phyloP scores from a whole-genome alignment of 2,888 invertebrate genomes.

The Halictus ligatus region DNA sequence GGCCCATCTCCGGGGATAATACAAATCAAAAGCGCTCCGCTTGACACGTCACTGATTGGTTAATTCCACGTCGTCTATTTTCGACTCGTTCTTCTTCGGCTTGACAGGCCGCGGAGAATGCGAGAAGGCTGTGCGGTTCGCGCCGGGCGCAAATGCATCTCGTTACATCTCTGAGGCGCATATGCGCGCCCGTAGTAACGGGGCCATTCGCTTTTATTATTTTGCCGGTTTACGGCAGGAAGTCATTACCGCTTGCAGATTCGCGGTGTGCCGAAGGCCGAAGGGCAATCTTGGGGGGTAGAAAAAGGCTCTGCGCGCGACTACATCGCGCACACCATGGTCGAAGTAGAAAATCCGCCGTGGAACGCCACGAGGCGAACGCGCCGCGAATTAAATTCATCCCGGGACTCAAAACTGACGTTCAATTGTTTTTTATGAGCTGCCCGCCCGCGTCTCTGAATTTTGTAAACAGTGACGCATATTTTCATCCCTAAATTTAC shows the following conservation, averaged over 20 bases:
- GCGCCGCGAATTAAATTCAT: conserved; percentile 37
- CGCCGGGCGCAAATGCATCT: conserved; percentile 38
- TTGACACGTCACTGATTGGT: conserved; percentile 10
- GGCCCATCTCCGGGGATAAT: neutral
- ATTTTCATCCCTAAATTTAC: neutral
- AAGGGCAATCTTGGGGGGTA: conserved; percentile 53
- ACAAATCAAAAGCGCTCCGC: neutral
- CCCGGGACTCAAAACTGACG: neutral
- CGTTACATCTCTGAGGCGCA: conserved; percentile 50
- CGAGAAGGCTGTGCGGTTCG: conserved; percentile 13
- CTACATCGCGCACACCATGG: conserved; percentile 19
- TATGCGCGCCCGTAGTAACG: conserved; percentile 58
- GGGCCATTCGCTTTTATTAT: conserved; percentile 73
- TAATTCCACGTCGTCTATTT: conserved; percentile 28
- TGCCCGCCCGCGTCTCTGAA: neutral
- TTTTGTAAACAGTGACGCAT: neutral
- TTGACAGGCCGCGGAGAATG: conserved; percentile 30
- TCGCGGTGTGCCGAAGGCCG: conserved; percentile 70
- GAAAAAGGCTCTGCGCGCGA: conserved; percentile 45
- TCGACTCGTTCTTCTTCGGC: conserved; percentile 6
- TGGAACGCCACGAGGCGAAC: neutral
- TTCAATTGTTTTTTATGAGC: conserved; percentile 7
- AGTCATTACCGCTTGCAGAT: conserved; percentile 82
- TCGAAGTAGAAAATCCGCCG: conserved; percentile 9
- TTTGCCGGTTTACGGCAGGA: conserved; percentile 77